Base-by-base conservation (phyloP, 2,113 vertebrate species). In the Indri indri region DNA sequence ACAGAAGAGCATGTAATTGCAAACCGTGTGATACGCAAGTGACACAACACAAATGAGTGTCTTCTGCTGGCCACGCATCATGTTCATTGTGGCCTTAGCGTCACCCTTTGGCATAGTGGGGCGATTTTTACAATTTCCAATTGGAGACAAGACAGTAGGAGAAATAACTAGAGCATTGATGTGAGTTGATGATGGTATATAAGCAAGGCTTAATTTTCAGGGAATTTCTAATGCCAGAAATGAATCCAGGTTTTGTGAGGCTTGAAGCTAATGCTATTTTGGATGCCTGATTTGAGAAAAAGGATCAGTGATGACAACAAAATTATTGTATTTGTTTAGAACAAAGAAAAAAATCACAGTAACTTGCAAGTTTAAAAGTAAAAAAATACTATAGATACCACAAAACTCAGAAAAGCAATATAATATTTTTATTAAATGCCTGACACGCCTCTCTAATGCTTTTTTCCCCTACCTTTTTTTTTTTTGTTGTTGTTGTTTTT, bases 171-270 rank as follows among this genome's bases (percentile, higher is more conserved):
- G n/a, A 88, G 22, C 52, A 30, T 13, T 66, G 42, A 81, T 57
- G 25, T 77, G 88, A 93, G 47, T 37, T 91, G 83, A 70, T 95
- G 52, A 74, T 74, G 63, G 87, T n/a, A 47, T 45, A 25, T 87
- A 79, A 88, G 34, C 50, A 86, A 52, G n/a, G 37, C 66, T 63
- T 93, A 80, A 63, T 94, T 95, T 74, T 82, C 30, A 73, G 70
- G 50, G 32, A 74, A 81, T 57, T 47, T 23, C 30, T 50, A 70
- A 71, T 2, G 30, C 57, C 34, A 54, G 88, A 50, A 89, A 61
- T 13, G 16, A 74, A 52, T 73, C 17, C 8, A 73, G 45, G 8
- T 59, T 94, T 71, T 66, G 32, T 54, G 71, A 34, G 66, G 20
- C 10, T 80, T 70, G 34, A 84, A 37, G 47, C 16, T 25, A 37